These are phyloP conservation scores for Sycophaga agraensis DNA, from an alignment of 1,140 invertebrate genomes.

Conservation along the genomic window DNA sequence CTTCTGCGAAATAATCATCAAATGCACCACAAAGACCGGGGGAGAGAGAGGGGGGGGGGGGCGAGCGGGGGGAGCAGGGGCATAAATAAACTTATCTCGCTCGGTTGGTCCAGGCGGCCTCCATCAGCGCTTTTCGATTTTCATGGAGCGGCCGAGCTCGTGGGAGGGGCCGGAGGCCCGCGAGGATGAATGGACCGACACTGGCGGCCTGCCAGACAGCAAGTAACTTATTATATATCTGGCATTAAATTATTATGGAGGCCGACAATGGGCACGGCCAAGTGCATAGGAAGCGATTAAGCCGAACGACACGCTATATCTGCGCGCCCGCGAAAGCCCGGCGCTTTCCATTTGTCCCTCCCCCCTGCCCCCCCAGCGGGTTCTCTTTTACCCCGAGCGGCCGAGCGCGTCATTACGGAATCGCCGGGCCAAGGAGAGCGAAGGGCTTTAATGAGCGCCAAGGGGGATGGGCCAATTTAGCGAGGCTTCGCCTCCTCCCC, in stretches of 20 bases:
- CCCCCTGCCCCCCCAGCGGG: too few species aligned
- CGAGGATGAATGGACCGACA: constrained; percentile 50
- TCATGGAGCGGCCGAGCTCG: neutral
- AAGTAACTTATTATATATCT: constrained; percentile 60
- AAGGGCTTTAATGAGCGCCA: too few species aligned
- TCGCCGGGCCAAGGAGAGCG: too few species aligned
- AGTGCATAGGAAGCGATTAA: constrained; percentile 59
- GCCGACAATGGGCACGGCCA: constrained; percentile 52
- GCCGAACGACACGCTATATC: constrained; percentile 42
- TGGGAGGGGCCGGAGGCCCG: neutral
- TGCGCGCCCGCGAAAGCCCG: neutral
- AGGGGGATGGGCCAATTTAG: too few species aligned
- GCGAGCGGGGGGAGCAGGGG: too few species aligned
- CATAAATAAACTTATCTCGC: constrained; percentile 53
- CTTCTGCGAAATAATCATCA: too few species aligned
- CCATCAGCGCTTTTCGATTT: constrained; percentile 21
- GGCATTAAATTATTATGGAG: constrained; percentile 59
- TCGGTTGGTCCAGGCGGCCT: too few species aligned
- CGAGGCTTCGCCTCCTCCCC: too few species aligned
- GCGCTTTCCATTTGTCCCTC: neutral
- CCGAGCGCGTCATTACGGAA: too few species aligned
- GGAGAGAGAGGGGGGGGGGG: too few species aligned
- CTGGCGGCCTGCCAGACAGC: constrained; percentile 54
- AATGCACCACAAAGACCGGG: too few species aligned
- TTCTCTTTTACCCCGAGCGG: too few species aligned